Conservation (phyloP, 2,888 invertebrate genomes). For the Branchipolynoe longqiensis region DNA sequence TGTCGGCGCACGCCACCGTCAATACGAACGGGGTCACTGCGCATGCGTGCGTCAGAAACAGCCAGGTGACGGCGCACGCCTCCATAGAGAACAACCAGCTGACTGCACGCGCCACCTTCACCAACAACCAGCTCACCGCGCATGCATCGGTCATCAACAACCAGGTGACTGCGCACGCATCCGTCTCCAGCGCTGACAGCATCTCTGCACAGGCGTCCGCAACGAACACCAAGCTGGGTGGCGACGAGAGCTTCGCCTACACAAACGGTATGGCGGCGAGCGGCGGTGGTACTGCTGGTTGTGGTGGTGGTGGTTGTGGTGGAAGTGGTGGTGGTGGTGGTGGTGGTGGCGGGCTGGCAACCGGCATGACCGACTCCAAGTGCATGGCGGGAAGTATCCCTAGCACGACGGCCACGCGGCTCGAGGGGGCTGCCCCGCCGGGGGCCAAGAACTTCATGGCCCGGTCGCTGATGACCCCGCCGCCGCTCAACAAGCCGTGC, state of each 20-base stretch:
- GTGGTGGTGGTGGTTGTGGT: background rate
- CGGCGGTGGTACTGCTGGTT: background rate
- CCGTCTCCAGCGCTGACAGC: constrained; percentile 43
- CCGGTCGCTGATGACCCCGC: constrained; percentile 36
- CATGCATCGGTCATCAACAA: constrained; percentile 59
- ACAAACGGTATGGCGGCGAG: background rate
- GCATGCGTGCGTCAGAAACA: constrained; percentile 55
- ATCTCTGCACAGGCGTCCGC: constrained; percentile 39
- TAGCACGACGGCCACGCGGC: constrained; percentile 26
- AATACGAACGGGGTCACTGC: constrained; percentile 59
- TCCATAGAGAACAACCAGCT: constrained; percentile 59
- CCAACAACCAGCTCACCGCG: constrained; percentile 56
- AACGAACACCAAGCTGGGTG: background rate
- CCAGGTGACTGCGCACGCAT: constrained; percentile 60
- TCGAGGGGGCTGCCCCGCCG: background rate
- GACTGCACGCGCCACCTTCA: constrained; percentile 59
- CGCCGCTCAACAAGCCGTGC: constrained; percentile 13
- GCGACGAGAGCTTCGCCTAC: constrained; percentile 6
- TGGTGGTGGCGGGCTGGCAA: background rate
- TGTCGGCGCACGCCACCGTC: constrained; percentile 53
- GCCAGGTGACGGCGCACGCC: constrained; percentile 59
- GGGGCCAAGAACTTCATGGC: constrained; percentile 25
- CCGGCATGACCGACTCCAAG: constrained; percentile 39
- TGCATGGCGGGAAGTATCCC: constrained; percentile 25
- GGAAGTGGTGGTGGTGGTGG: background rate